A percentile compares a stretch with the other conserved stretches of the same genome.
Evolutionary conservation across 2,797 vertebrate genomes (phyloP).

Genomic region (Melopsittacus undulatus): DNA sequence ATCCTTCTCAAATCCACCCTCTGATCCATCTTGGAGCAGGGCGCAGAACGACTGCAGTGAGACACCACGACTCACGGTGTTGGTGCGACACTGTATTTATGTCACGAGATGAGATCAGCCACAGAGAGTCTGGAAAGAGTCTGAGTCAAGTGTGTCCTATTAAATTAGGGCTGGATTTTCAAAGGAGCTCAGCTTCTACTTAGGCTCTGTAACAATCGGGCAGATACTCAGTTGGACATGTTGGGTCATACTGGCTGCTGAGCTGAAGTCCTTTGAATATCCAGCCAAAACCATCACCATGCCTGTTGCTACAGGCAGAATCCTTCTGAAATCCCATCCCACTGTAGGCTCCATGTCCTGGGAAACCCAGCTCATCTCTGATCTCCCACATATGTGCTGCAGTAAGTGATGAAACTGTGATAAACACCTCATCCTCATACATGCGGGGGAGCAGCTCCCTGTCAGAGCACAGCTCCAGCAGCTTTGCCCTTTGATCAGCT

Average conservation of each 20-base stretch:
- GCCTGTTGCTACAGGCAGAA: conserved; percentile 36
- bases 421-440: not conserved
- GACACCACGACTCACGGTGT: not conserved
- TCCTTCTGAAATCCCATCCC: not conserved
- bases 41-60: not conserved
- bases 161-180: conserved; percentile 52
- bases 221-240: not conserved
- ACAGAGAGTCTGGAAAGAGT: not conserved
- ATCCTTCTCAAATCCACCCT: conserved; percentile 12
- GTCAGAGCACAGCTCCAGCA: not conserved
- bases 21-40: not conserved
- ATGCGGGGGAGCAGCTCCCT: not conserved
- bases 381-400: not conserved
- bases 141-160: conserved; percentile 52
- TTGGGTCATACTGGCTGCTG: conserved; percentile 25
- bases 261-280: conserved; percentile 43
- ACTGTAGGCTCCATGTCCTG: not conserved
- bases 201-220: conserved; percentile 10
- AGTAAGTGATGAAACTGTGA: not conserved
- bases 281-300: not conserved
- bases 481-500: conserved; percentile 46
- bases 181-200: conserved; percentile 26
- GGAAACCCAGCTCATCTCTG: not conserved
- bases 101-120: conserved; percentile 58
- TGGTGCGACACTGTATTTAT: conserved; percentile 21